A percentile compares a stretch with the other conserved stretches of the same genome.
phyloP scores from a whole-genome alignment of 2,888 invertebrate genomes.

The Geotrupes spiniger region DNA sequence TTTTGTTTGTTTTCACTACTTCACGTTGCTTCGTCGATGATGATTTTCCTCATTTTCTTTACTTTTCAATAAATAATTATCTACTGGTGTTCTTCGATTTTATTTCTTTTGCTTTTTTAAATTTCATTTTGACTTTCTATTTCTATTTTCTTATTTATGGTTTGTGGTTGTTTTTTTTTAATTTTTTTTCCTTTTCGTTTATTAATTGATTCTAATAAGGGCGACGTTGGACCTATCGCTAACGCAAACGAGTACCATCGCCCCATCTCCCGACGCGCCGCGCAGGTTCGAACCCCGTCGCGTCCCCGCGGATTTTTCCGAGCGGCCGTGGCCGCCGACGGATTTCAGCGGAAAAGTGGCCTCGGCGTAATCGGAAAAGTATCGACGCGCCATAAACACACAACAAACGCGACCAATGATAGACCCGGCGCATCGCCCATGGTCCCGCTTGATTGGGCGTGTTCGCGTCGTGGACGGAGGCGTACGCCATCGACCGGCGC shows the following conservation, averaged over 20 bases:
- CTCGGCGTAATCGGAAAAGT: constrained; percentile 22
- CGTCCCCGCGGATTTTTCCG: constrained; percentile 11
- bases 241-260: neutral
- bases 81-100: too few relatives aligned
- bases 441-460: constrained; percentile 38
- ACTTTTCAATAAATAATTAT: too few relatives aligned
- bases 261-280: neutral
- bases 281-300: neutral
- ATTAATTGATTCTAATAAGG: neutral
- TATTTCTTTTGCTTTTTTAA: too few relatives aligned
- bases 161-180: too few relatives aligned
- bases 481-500: constrained; percentile 32
- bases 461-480: constrained; percentile 31
- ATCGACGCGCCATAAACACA: constrained; percentile 28
- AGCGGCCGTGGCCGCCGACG: constrained; percentile 10
- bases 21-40: too few relatives aligned
- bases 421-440: constrained; percentile 28
- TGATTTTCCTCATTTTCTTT: too few relatives aligned
- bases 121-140: too few relatives aligned
- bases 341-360: constrained; percentile 7
- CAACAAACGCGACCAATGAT: constrained; percentile 23
- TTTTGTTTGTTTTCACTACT: too few relatives aligned
- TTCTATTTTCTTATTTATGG: too few relatives aligned
- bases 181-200: neutral
- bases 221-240: neutral